Evolutionary conservation across 2,888 invertebrate genomes (phyloP), one percentile per base, ranked within the genome.

Genomic region (Malthinus flaveolus): DNA sequence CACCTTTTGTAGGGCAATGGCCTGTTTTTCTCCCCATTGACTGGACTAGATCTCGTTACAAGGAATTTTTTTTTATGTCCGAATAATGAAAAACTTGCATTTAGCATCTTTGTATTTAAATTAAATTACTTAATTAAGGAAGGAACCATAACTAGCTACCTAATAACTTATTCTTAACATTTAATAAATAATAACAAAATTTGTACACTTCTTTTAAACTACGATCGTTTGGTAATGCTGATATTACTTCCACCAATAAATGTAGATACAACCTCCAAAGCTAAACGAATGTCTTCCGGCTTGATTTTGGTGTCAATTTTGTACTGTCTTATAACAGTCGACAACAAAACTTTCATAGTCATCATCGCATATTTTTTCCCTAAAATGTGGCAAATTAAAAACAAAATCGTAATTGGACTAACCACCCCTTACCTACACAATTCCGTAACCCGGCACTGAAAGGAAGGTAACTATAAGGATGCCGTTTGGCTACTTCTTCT

Each of bases 391-490:
- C n/a, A n/a, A n/a, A n/a, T n/a, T n/a, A n/a, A n/a, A n/a, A n/a
- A n/a, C n/a, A 13, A 1, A 9, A 13, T 7, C 1, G 10, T n/a
- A 39, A 0, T 0, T n/a, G 13, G 8, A 44, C 12, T 13, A n/a
- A n/a, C 4, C 6, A 8, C 7, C 13, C 1, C 3, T 35, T 45
- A 53, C 83, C 83, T 65, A 83, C 81, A 66, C 83, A 83, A 68
- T 82, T 82, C 60, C 82, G 77, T 1, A 74, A 66, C 3, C 83
- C 83, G 50, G 74, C 73, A 58, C 82, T 81, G 60, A 83, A 83
- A 0, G 82, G 81, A 63, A 83, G 72, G 65, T 70, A 82, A 8
- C 81, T 74, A 57, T 80, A 82, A 1, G 82, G 81, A 64, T 81
- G 81, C 50, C 82, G 71, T 35, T 74, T 68, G 1, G 71, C 70